Evolutionary conservation across 2,113 vertebrate species (phyloP).

Genomic region (Ailuropoda melanoleuca): DNA sequence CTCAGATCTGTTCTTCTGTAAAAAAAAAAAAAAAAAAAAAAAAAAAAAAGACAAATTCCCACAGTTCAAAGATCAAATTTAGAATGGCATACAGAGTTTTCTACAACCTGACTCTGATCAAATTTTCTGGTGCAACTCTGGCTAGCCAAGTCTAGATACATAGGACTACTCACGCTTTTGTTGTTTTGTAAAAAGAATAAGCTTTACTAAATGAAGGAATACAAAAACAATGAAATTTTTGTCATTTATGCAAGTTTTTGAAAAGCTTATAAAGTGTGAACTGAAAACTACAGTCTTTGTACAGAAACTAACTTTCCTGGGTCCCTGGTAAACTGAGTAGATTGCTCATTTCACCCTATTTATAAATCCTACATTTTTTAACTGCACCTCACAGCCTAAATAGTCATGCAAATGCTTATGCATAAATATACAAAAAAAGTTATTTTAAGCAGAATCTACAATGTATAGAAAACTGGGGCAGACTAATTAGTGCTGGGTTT

Average conservation of each 20-base stretch:
- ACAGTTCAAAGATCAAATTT: not conserved
- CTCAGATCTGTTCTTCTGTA: not conserved
- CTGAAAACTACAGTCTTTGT: not conserved
- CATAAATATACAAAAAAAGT: not conserved
- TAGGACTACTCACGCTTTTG: not conserved
- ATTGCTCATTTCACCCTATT: not conserved
- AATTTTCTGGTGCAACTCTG: not conserved
- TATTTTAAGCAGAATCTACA: slow-evolving; percentile 39
- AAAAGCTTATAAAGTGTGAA: not conserved
- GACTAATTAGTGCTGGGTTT: not conserved
- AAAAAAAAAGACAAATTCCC: not conserved
- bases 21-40: not conserved
- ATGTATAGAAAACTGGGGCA: slow-evolving; percentile 12
- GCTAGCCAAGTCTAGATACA: not conserved
- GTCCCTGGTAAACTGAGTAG: not conserved
- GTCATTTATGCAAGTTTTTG: not conserved
- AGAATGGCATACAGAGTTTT: not conserved
- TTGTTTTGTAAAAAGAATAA: not conserved
- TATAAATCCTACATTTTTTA: not conserved
- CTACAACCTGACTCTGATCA: not conserved
- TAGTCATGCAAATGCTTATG: not conserved
- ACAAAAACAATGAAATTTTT: not conserved
- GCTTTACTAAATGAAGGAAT: not conserved
- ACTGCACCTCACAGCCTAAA: slow-evolving; percentile 6
- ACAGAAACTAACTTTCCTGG: not conserved